Evolutionary conservation across 2,888 invertebrate genomes (phyloP), one percentile per base, ranked within the genome.

Genomic region (Quadroppia sp.): DNA sequence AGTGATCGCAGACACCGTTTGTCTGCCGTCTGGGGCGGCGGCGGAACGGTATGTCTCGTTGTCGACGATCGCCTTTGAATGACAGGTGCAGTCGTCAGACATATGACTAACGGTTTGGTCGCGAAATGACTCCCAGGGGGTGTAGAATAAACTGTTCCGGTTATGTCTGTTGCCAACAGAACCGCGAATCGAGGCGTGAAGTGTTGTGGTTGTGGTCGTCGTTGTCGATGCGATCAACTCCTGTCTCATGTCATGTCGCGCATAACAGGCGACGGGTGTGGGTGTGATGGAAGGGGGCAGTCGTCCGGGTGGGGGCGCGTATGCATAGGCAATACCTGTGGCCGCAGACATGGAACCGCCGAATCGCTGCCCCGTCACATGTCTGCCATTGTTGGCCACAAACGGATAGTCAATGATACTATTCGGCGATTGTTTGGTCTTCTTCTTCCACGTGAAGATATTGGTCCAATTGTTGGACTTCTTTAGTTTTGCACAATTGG

Each of bases 401-500:
- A 67, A 67, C 23, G 67, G 67, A 15, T 67, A 67, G 25, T 67
- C 42, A 13, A 67, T 40, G 15, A 67, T 67, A 67, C 67, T 67
- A 25, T 67, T 67, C 0, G 36, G 67, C 3, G 20, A 3, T 42
- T 36, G 42, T 40, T 42, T 67, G 36, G 20, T 25, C 67, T 67
- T 67, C 13, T 67, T 67, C 42, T 67, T 67, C 67, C 67, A 67
- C 4, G 67, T 67, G 42, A 67, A 67, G 2, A 67, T 67, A 67
- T 67, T 67, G 17, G 40, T 67, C 67, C 67, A 67, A 13, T 67
- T 40, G 7, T 30, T 61, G 1, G 67, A 67, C 67, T 67, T 67
- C 32, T 67, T 67, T 7, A 67, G n/a, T 67, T 42, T 67, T 9
- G 67, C 11, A 23, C 67, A 36, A 23, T 67, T 67, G 13, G 67